A percentile compares a stretch with the other conserved stretches of the same genome.
Evolutionary conservation across 2,113 vertebrate species (phyloP).

Genomic region (Azemiops feae): DNA sequence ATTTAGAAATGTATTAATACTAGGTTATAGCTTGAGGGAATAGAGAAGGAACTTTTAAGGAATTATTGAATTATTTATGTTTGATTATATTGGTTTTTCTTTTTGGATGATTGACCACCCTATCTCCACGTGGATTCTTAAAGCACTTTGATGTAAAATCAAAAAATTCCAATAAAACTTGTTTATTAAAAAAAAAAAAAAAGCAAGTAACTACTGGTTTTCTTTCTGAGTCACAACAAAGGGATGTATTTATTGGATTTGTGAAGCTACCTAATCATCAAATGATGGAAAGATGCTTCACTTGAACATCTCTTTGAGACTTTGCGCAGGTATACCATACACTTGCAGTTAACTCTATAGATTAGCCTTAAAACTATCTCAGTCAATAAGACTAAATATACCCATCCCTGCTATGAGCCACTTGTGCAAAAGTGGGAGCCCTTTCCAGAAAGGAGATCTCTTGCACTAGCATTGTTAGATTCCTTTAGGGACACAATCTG

Average conservation of each 20-base stretch:
- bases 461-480: not conserved
- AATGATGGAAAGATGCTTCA: not conserved
- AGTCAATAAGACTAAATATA: not conserved
- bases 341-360: not conserved
- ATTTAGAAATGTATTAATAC: no score
- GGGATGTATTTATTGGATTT: not conserved
- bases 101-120: no score
- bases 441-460: not conserved
- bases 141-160: no score
- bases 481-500: not conserved
- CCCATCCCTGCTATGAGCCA: not conserved
- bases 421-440: not conserved
- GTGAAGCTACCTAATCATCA: not conserved
- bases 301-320: not conserved
- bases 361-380: not conserved
- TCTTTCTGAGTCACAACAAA: not conserved
- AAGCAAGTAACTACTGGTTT: not conserved
- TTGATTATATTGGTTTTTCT: no score
- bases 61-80: no score
- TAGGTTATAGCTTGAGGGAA: no score
- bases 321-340: not conserved
- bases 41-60: no score
- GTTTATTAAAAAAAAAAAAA: no score
- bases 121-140: no score
- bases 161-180: no score